Evolutionary conservation across 35 echinoderm and acorn worm species (phyloP).

Genomic region (Lytechinus pictus): DNA sequence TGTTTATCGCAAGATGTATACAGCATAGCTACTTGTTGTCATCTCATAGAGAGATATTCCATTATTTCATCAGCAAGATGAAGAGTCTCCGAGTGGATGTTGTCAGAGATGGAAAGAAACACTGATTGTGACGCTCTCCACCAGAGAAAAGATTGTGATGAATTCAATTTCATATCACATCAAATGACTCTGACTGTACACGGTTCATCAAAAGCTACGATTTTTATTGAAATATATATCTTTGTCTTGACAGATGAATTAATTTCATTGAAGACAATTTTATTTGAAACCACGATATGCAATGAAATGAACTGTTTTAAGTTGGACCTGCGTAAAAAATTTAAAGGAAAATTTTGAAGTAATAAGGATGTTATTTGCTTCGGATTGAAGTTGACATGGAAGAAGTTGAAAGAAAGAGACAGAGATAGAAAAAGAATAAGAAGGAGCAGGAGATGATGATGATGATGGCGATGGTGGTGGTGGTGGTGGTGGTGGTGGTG

Average conservation of each 20-base stretch:
- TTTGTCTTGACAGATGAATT: not conserved
- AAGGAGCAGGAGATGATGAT: too few species aligned
- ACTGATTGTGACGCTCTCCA: not conserved
- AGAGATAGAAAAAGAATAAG: too few species aligned
- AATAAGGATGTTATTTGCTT: too few species aligned
- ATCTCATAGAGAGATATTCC: not conserved
- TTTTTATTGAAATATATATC: not conserved
- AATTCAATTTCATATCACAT: not conserved
- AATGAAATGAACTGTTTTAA: too few species aligned
- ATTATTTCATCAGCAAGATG: not conserved
- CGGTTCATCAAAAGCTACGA: not conserved
- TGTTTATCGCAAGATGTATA: not conserved
- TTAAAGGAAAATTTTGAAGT: too few species aligned
- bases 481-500: too few species aligned
- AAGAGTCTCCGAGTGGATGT: not conserved
- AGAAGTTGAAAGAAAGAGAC: too few species aligned
- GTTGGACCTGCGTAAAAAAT: too few species aligned
- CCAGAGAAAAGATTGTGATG: not conserved
- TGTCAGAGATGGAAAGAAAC: not conserved
- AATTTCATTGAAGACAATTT: too few species aligned
- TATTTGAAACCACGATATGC: too few species aligned
- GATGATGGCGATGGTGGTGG: too few species aligned
- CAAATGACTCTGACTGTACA: not conserved
- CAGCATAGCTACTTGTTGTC: not conserved
- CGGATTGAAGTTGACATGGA: too few species aligned